Base-by-base conservation (phyloP, 2,797 vertebrate species). In the Peromyscus aztecus region DNA sequence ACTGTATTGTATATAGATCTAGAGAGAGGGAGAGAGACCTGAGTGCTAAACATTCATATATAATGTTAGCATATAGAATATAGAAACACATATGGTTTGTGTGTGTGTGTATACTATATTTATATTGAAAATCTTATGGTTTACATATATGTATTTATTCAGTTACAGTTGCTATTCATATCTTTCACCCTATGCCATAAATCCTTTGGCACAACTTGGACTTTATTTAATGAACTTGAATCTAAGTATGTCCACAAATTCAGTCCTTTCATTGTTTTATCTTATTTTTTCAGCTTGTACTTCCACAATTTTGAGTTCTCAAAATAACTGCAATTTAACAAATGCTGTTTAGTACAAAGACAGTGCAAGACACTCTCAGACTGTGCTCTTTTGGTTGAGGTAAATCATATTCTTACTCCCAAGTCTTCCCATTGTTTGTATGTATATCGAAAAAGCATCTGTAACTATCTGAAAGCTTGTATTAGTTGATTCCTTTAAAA, bases 161-260 rank as follows among this genome's bases (percentile, higher is more conserved):
- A 90, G 21, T 61, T 90, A 59, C 31, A 94, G 49, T 90, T 94
- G 89, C 37, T 37, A 55, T 59, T 93, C 69, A 40, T 92, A 73
- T 77, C 7, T 77, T 94, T 81, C 21, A 55, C 16, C 29, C 55
- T 71, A 5, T 95, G 93, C 11, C 46, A 84, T 91, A 85, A 94
- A 75, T 91, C 4, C 1, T 16, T 73, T 37, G 23, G 55, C 14
- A 89, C 69, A 94, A 67, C 5, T 59, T 81, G 43, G 24, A 2
- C 31, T 94, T 92, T 83, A 88, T 78, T 86, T 87, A 91, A 77
- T 69, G 92, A 90, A 1, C 3, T 81, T 92, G 85, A 90, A 85
- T 93, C 46, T 96, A 31, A 78, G 69, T 57, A 83, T 93, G 43
- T 0, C 5, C 7, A 65, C 19, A 71, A 75, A 90, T 91, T 55